A percentile compares a stretch with the other conserved stretches of the same genome.
Conservation (phyloP, 1,140 invertebrate genomes). For the Habropoda laboriosa region DNA sequence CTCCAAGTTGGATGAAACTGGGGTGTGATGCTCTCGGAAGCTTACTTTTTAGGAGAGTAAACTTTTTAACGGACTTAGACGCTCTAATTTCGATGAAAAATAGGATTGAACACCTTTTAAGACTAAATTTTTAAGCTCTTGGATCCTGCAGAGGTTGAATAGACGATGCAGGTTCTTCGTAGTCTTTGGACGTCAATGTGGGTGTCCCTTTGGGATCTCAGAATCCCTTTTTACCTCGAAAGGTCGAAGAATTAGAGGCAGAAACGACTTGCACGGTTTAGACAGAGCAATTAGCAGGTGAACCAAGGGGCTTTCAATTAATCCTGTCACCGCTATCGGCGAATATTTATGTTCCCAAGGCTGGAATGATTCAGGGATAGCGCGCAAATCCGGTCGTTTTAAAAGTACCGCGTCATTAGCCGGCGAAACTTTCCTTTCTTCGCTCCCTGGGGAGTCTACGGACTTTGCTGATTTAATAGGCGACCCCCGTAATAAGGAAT, state of each 20-base stretch:
- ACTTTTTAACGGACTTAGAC: no score
- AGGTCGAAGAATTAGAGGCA: background rate
- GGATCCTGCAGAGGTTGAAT: no score
- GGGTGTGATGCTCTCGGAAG: no score
- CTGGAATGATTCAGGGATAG: conserved; percentile 30
- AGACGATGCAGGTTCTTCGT: no score
- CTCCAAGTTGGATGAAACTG: no score
- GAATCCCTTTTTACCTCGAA: background rate
- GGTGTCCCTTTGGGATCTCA: background rate
- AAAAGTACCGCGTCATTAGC: conserved; percentile 65
- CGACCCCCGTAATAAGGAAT: conserved; percentile 52
- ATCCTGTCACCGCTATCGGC: background rate
- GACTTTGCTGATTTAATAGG: conserved; percentile 65
- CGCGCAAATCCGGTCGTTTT: conserved; percentile 54
- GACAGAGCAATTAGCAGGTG: background rate
- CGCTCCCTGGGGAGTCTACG: conserved; percentile 34
- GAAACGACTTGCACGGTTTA: background rate
- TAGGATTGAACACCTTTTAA: no score
- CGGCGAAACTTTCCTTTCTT: conserved; percentile 52
- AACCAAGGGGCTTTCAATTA: background rate
- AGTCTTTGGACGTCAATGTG: no score
- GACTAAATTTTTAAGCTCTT: no score
- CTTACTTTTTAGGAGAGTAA: no score
- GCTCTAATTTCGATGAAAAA: no score
- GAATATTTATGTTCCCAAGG: conserved; percentile 44